Conservation (phyloP, 2,113 vertebrate genomes). For the Meriones unguiculatus region DNA sequence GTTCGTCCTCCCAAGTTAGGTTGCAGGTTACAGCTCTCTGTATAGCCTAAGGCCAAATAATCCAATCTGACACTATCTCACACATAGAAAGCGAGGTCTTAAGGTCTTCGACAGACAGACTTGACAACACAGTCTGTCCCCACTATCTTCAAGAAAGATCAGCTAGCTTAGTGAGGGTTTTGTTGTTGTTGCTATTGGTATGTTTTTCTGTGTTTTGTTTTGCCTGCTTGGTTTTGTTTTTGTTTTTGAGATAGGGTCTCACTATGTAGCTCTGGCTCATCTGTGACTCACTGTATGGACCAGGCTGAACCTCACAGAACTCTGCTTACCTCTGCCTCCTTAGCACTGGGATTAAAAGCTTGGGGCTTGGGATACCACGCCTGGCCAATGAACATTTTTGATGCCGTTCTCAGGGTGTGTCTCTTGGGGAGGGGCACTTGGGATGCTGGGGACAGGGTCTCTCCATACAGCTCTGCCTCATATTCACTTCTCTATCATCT, state of each 20-base stretch:
- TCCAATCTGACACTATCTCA: background rate
- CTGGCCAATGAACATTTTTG: background rate
- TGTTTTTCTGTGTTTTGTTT: background rate
- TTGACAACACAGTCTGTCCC: fast-evolving
- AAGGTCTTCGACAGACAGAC: background rate
- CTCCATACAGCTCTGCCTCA: background rate
- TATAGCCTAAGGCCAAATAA: background rate
- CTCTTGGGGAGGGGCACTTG: background rate
- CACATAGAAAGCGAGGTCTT: background rate
- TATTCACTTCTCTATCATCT: background rate
- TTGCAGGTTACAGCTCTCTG: background rate
- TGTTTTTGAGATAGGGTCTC: background rate
- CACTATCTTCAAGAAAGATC: background rate
- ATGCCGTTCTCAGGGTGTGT: background rate
- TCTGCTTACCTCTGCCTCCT: background rate
- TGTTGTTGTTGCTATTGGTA: background rate
- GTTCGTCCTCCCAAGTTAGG: background rate
- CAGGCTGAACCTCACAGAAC: background rate
- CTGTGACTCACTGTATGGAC: background rate
- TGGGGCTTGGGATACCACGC: fast-evolving
- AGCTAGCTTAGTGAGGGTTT: background rate
- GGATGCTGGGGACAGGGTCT: background rate
- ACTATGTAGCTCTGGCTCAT: background rate
- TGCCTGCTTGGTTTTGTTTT: background rate
- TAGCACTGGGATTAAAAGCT: background rate